A percentile compares a stretch with the other conserved stretches of the same genome.
Evolutionary conservation across 2,888 invertebrate genomes (phyloP).

Genomic region (Xestia rhomboidea): DNA sequence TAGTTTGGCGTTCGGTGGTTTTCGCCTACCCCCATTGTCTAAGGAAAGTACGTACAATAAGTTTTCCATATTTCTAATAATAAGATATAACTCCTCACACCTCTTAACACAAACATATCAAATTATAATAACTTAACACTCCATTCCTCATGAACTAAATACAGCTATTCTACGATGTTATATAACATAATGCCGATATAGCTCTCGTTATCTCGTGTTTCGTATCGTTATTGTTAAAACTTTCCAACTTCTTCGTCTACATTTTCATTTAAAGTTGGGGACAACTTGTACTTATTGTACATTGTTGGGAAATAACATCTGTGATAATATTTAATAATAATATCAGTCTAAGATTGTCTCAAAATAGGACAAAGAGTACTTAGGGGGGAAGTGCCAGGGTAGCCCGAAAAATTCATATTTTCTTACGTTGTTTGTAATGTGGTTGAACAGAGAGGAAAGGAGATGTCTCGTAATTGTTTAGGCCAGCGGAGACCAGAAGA

Average conservation of each 20-base stretch:
- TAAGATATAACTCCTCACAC: neutral
- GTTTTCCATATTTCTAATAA: no score
- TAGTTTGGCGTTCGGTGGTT: no score
- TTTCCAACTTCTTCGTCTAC: conserved; percentile 27
- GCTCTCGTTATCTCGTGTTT: conserved; percentile 48
- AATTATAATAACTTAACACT: neutral
- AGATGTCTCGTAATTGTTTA: no score
- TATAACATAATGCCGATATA: conserved; percentile 31
- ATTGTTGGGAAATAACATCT: conserved; percentile 5
- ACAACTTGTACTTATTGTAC: conserved; percentile 25
- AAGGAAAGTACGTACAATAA: no score
- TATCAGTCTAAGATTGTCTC: neutral
- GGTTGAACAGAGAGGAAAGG: no score
- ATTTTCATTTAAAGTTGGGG: conserved; percentile 47
- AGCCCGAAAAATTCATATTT: no score
- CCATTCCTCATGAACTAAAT: neutral
- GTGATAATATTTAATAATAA: neutral
- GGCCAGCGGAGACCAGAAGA: no score
- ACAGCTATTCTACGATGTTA: conserved; percentile 37
- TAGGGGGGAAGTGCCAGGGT: no score
- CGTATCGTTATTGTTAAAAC: conserved; percentile 47
- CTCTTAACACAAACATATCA: neutral
- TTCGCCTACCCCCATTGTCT: no score
- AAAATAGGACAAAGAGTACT: neutral
- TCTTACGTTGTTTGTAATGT: no score